Conservation (phyloP, 2,888 invertebrate genomes). For the Margaritifera margaritifera region DNA sequence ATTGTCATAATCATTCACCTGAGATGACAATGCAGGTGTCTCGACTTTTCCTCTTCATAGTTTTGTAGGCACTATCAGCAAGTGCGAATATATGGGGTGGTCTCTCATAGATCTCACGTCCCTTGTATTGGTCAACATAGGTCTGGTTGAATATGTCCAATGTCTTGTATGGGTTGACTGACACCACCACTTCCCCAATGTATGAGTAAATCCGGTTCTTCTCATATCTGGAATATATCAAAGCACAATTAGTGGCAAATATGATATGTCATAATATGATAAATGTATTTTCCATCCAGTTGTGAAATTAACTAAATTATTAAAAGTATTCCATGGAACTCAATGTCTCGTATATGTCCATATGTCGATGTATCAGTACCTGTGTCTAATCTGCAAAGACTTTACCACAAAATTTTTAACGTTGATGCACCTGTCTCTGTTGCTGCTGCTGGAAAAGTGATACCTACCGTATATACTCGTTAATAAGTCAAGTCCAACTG, state of each 20-base stretch:
- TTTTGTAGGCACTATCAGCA: constrained; percentile 95
- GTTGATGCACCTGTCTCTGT: too few relatives aligned
- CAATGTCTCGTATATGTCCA: too few relatives aligned
- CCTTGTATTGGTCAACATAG: constrained; percentile 92
- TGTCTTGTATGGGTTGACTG: constrained; percentile 95
- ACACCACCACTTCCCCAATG: constrained; percentile 92
- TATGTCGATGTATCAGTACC: too few relatives aligned
- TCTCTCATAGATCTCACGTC: constrained; percentile 96
- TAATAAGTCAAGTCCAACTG: too few relatives aligned
- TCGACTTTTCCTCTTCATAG: constrained; percentile 89
- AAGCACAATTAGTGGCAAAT: not conserved
- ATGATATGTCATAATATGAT: not conserved
- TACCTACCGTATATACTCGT: too few relatives aligned
- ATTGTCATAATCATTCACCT: constrained; percentile 61
- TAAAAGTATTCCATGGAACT: too few relatives aligned
- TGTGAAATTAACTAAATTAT: too few relatives aligned
- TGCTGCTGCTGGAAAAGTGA: too few relatives aligned
- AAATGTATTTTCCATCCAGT: not conserved
- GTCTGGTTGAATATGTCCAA: constrained; percentile 93
- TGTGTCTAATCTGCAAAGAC: too few relatives aligned
- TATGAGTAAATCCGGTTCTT: constrained; percentile 91
- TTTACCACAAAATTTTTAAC: too few relatives aligned
- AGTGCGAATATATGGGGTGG: constrained; percentile 98
- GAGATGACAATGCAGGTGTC: constrained; percentile 97
- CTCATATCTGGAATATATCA: constrained; percentile 56